A percentile compares a stretch with the other conserved stretches of the same genome.
phyloP scores from a whole-genome alignment of 92 coral and sea anemone genomes.

The Parazoanthus swiftii region DNA sequence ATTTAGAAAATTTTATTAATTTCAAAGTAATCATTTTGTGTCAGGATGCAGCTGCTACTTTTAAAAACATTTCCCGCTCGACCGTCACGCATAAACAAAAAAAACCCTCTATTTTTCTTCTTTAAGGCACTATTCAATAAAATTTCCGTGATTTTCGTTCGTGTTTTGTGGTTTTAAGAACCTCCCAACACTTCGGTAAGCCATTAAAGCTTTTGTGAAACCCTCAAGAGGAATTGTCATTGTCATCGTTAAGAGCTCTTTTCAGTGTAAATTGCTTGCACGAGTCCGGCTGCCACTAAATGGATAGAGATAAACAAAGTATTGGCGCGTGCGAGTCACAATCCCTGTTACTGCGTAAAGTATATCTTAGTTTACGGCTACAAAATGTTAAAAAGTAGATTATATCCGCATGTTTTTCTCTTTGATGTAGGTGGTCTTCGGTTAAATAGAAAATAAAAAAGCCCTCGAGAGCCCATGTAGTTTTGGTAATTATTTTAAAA shows the following conservation, averaged over 20 bases:
- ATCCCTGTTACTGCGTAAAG: neutral
- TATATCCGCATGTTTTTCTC: slow-evolving; percentile 67
- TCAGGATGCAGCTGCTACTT: slow-evolving; percentile 51
- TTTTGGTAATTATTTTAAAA: slow-evolving; percentile 79
- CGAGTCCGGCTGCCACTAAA: slow-evolving; percentile 22
- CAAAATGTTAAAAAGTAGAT: slow-evolving; percentile 76
- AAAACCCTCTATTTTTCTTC: neutral
- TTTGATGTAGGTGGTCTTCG: slow-evolving; percentile 60
- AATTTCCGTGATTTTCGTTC: slow-evolving; percentile 72
- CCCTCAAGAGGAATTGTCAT: slow-evolving; percentile 19
- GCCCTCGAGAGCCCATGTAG: slow-evolving; percentile 57
- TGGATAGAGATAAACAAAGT: slow-evolving; percentile 31
- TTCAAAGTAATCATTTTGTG: slow-evolving; percentile 64
- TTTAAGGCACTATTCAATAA: slow-evolving; percentile 58
- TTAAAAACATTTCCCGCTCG: slow-evolving; percentile 27
- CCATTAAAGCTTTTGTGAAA: slow-evolving; percentile 67
- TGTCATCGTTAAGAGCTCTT: slow-evolving; percentile 45
- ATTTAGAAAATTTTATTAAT: slow-evolving; percentile 84
- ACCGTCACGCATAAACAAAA: slow-evolving; percentile 47
- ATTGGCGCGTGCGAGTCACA: slow-evolving; percentile 35
- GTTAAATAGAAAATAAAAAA: slow-evolving; percentile 68
- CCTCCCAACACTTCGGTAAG: slow-evolving; percentile 55
- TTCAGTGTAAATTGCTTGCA: slow-evolving; percentile 38
- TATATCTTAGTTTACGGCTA: slow-evolving; percentile 63
- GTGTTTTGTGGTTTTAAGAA: slow-evolving; percentile 58